Evolutionary conservation across 2,888 invertebrate species (phyloP).

Genomic region (Philhelius pedissequus): DNA sequence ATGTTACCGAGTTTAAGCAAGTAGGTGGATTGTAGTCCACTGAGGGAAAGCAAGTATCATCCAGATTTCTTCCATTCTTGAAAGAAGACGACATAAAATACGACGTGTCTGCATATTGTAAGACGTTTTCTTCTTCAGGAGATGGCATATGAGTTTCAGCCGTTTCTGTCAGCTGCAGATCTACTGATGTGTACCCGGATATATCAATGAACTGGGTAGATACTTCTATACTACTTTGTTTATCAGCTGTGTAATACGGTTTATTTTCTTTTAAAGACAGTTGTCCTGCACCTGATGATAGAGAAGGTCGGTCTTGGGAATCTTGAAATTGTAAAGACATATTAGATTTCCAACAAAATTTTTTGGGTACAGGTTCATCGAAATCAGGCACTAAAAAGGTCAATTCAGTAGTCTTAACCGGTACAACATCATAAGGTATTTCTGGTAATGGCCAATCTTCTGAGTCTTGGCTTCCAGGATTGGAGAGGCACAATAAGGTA

Average conservation of each 20-base stretch:
- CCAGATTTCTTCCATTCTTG: conserved; percentile 72
- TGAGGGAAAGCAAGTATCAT: conserved; percentile 72
- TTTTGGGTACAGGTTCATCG: conserved; percentile 77
- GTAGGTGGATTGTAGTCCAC: conserved; percentile 74
- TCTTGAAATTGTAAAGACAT: conserved; percentile 82
- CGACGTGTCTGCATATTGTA: conserved; percentile 77
- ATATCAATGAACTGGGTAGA: conserved; percentile 85
- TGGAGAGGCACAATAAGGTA: conserved; percentile 77
- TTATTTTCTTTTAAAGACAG: conserved; percentile 86
- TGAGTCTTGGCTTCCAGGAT: conserved; percentile 85
- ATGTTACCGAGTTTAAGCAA: conserved; percentile 77
- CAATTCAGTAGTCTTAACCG: conserved; percentile 75
- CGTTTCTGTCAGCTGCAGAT: conserved; percentile 81
- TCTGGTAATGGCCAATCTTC: conserved; percentile 89
- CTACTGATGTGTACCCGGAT: conserved; percentile 81
- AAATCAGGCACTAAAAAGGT: conserved; percentile 76
- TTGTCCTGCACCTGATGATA: conserved; percentile 86
- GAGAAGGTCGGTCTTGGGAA: conserved; percentile 90
- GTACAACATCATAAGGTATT: conserved; percentile 81
- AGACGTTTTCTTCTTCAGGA: conserved; percentile 76
- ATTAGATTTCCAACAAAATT: conserved; percentile 78
- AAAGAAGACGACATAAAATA: conserved; percentile 77
- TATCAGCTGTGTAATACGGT: conserved; percentile 88
- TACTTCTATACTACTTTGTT: conserved; percentile 88
- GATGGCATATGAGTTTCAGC: conserved; percentile 72